These are phyloP conservation scores for Drosophila seguyi DNA, from an alignment of 1,140 invertebrate genomes.

Conservation along the genomic window DNA sequence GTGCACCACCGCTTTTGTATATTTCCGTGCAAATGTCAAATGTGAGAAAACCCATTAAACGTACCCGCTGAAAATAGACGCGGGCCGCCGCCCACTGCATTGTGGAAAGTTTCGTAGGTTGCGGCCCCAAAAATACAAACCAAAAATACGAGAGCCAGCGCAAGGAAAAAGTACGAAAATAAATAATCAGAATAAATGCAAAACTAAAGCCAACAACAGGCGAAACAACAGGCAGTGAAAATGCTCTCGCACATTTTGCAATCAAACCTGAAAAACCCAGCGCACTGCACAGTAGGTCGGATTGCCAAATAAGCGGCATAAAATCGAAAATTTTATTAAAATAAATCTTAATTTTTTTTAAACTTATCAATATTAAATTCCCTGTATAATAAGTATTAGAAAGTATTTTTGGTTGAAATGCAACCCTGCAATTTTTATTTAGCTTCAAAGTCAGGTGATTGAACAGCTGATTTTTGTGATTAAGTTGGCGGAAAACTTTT, in stretches of 20 bases:
- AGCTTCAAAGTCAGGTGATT: no score
- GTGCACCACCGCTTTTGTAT: slow-evolving; percentile 1
- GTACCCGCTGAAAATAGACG: slow-evolving; percentile 53
- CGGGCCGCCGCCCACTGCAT: slow-evolving; percentile 64
- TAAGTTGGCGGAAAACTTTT: no score
- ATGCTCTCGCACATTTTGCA: slow-evolving; percentile 55
- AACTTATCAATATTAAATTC: no score
- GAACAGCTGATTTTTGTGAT: no score
- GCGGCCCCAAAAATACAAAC: slow-evolving; percentile 55
- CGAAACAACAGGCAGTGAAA: slow-evolving; percentile 24
- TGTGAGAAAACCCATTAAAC: slow-evolving; percentile 64
- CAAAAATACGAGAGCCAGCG: slow-evolving; percentile 38
- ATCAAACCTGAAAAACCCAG: slow-evolving; percentile 38
- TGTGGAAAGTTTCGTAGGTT: slow-evolving; percentile 69
- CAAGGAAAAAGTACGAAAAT: slow-evolving; percentile 39
- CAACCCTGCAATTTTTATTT: no score
- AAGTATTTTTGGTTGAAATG: no score
- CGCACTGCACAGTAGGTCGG: no score
- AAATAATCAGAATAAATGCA: slow-evolving; percentile 59
- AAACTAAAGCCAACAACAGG: slow-evolving; percentile 47
- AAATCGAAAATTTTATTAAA: no score
- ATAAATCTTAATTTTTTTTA: no score
- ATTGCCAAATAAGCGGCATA: no score
- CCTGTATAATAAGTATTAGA: no score
- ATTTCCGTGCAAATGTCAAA: slow-evolving; percentile 63